Evolutionary conservation across 2,888 invertebrate species (phyloP).

Genomic region (Cataglyphis altisquamis): DNA sequence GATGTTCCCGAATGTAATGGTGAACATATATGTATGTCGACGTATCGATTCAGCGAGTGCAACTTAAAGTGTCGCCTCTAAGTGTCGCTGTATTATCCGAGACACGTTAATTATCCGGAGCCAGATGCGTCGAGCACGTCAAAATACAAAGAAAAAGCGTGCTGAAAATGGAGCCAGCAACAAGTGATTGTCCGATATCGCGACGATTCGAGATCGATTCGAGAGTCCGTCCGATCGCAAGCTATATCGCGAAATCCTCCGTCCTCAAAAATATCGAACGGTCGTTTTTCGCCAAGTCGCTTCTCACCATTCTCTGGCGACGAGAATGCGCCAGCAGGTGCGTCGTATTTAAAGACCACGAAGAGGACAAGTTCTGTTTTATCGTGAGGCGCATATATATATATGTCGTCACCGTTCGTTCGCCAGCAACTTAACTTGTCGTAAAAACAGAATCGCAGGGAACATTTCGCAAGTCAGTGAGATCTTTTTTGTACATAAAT

Average conservation of each 20-base stretch:
- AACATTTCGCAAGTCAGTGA: conserved; percentile 16
- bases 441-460: background rate
- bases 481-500: background rate
- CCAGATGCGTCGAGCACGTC: conserved; percentile 3
- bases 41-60: background rate
- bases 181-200: conserved; percentile 57
- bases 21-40: background rate
- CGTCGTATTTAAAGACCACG: conserved; percentile 10
- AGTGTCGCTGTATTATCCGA: conserved; percentile 5
- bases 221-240: conserved; percentile 30
- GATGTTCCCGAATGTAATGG: background rate
- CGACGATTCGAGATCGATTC: conserved; percentile 35
- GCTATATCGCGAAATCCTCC: conserved; percentile 52
- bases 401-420: conserved; percentile 3
- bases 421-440: conserved; percentile 7
- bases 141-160: conserved; percentile 37
- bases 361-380: conserved; percentile 5
- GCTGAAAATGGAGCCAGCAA: conserved; percentile 49
- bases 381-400: background rate
- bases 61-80: conserved; percentile 20
- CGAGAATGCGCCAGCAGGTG: background rate
- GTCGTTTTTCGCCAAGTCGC: conserved; percentile 9
- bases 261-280: conserved; percentile 11
- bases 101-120: conserved; percentile 39
- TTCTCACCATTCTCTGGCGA: background rate